Base-by-base conservation (phyloP, 2,888 invertebrate genomes). In the Hypomecis atomaria region DNA sequence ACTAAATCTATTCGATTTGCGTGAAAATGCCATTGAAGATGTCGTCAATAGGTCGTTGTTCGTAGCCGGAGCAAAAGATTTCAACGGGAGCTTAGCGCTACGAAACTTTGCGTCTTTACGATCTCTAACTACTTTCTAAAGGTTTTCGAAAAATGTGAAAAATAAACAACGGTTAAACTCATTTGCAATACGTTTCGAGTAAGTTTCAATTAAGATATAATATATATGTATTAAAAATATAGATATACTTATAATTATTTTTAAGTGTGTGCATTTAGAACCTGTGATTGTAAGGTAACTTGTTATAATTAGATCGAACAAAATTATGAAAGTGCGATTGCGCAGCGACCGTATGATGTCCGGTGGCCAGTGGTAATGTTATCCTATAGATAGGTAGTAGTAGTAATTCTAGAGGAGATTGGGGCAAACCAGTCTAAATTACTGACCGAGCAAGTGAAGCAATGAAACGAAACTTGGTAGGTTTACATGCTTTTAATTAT, bases 331-430 rank as follows among this genome's bases (percentile, higher is more conserved):
- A 78, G 77, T 73, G 78, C 82, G 81, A 86, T 85, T 82, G 81
- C 78, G 79, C 77, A 78, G 83, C 77, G 75, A 74, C 73, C 74
- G 78, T 67, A 71, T 78, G 78, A 88, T 89, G 86, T 88, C 88
- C 88, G 87, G 87, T 78, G 75, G 69, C 81, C 76, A 74, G 74
- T 73, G 73, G 89, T 89, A 88, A 89, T 79, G 79, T 80, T 86
- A 89, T 76, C 88, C 87, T 71, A 50, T 61, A 57, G 57, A 44
- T 36, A 55, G 7, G 6, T 7, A 11, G 7, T 2, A 53, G 81
- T 76, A 79, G 78, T 77, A 78, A 23, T 73, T 71, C 64, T 45
- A 75, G 69, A 49, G 83, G 78, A 74, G 38, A 5, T 4, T 7
- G 23, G 77, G 73, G 56, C 45, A 47, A 67, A 67, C 36, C 60